These are phyloP conservation scores for Hoplostethus mediterraneus DNA, from an alignment of 2,797 vertebrate genomes.

Conservation along the genomic window DNA sequence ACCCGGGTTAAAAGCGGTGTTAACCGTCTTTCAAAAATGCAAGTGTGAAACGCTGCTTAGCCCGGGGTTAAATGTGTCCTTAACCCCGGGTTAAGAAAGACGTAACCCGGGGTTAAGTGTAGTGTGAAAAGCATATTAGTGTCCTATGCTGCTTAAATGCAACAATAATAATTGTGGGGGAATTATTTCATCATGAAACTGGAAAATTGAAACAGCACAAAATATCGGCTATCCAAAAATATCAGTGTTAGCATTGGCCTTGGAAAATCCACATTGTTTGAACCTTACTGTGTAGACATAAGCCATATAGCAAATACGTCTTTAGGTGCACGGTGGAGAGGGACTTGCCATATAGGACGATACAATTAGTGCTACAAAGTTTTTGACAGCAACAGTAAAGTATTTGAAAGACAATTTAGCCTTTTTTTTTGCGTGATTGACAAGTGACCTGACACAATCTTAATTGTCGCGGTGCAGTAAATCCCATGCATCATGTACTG, in stretches of 20 bases:
- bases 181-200: background rate
- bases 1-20: too few relatives aligned
- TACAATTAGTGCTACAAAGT: conserved; percentile 28
- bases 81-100: too few relatives aligned
- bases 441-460: conserved; percentile 52
- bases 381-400: conserved; percentile 43
- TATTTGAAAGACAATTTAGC: conserved; percentile 45
- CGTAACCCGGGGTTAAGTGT: too few relatives aligned
- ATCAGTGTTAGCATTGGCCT: background rate
- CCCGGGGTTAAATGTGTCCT: too few relatives aligned
- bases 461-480: conserved; percentile 62
- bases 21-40: too few relatives aligned
- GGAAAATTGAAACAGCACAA: conserved; percentile 2
- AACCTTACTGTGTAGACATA: background rate
- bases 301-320: background rate
- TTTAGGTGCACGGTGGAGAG: background rate
- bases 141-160: background rate
- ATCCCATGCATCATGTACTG: conserved; percentile 51
- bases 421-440: conserved; percentile 52
- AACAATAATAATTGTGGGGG: background rate
- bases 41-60: too few relatives aligned
- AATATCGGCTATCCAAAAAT: conserved; percentile 7
- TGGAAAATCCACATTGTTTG: background rate
- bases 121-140: too few relatives aligned
- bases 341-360: conserved; percentile 23